phyloP scores from a whole-genome alignment of 1,140 invertebrate genomes.

The Cardiocondyla obscurior region DNA sequence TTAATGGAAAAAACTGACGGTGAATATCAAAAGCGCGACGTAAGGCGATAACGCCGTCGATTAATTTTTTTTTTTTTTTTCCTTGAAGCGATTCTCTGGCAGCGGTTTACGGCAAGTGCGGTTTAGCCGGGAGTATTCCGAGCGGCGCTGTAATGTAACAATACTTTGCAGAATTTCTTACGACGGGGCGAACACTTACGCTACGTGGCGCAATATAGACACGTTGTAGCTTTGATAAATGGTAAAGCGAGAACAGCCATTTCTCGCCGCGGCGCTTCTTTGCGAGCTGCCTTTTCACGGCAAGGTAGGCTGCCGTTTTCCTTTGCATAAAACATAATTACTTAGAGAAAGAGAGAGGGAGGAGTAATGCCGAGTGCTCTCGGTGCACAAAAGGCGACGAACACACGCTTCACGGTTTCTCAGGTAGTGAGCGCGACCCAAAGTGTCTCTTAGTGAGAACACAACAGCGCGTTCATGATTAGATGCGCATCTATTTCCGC shows the following conservation, averaged over 20 bases:
- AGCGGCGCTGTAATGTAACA: background rate
- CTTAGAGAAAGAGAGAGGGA: constrained; percentile 11
- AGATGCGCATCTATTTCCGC: constrained; percentile 29
- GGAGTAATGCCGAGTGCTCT: constrained; percentile 31
- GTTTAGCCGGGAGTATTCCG: background rate
- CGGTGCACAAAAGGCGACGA: constrained; percentile 35
- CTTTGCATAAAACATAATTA: constrained; percentile 56
- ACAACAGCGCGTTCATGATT: constrained; percentile 20
- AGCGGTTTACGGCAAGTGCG: background rate
- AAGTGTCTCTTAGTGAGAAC: constrained; percentile 31
- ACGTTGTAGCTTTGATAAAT: constrained; percentile 47
- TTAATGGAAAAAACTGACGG: background rate
- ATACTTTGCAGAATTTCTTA: constrained; percentile 21
- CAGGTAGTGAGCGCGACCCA: background rate
- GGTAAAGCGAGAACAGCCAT: constrained; percentile 35
- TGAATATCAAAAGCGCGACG: background rate
- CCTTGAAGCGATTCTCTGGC: background rate
- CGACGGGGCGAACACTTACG: background rate
- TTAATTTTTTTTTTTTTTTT: background rate
- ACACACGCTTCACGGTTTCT: constrained; percentile 13
- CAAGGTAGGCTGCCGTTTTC: constrained; percentile 33
- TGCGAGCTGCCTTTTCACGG: constrained; percentile 42
- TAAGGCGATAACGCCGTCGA: background rate
- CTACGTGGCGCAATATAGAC: constrained; percentile 9
- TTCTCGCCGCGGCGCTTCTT: constrained; percentile 25